Evolutionary conservation across 2,888 invertebrate genomes (phyloP).

Genomic region (Tetramorium bicarinatum): DNA sequence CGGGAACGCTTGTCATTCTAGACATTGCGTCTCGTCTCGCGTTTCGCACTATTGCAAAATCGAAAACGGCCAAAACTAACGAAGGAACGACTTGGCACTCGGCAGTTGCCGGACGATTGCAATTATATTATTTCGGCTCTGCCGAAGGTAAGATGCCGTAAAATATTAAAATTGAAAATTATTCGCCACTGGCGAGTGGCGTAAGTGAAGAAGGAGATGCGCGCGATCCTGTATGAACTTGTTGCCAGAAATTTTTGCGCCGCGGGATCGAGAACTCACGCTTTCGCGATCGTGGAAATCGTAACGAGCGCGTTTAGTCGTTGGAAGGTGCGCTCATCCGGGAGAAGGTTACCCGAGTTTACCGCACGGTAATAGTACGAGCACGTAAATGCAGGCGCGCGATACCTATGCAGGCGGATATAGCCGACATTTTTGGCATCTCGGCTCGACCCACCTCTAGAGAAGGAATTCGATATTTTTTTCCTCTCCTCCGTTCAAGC

Average conservation of each 20-base stretch:
- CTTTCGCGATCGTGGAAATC: constrained; percentile 49
- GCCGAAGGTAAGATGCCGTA: not conserved
- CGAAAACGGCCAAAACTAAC: not conserved
- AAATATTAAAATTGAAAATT: not conserved
- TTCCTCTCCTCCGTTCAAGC: constrained; percentile 70
- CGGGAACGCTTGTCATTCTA: constrained; percentile 72
- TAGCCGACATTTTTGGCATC: constrained; percentile 79
- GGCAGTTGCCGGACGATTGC: not conserved
- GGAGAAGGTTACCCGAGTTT: constrained; percentile 30
- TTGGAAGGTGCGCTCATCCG: constrained; percentile 26
- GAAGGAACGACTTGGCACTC: not conserved
- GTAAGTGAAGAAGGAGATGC: not conserved
- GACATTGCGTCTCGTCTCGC: constrained; percentile 24
- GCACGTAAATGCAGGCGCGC: constrained; percentile 60
- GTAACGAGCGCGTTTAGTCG: constrained; percentile 38
- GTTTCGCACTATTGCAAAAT: constrained; percentile 35
- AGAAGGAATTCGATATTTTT: constrained; percentile 76
- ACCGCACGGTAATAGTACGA: constrained; percentile 61
- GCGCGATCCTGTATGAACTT: not conserved
- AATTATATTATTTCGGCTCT: not conserved
- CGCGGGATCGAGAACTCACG: constrained; percentile 22
- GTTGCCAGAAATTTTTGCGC: not conserved
- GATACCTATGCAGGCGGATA: constrained; percentile 72
- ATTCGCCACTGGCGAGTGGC: not conserved
- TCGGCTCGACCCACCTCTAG: constrained; percentile 77